Base-by-base conservation (phyloP, 1,140 invertebrate species). In the Liolophura sinensis region DNA sequence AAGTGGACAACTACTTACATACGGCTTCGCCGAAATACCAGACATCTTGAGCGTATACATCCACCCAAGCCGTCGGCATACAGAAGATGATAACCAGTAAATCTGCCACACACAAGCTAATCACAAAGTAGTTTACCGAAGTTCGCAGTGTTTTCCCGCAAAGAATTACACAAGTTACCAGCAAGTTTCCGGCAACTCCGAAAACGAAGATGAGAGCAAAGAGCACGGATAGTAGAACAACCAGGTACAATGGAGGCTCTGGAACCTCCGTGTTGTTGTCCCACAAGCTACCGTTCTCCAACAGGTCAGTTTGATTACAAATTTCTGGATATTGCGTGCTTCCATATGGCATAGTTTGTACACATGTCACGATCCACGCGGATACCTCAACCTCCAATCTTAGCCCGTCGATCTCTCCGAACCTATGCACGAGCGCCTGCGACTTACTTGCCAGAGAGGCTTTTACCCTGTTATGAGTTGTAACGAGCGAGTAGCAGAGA, bases 61-160 rank as follows among this genome's bases (percentile, higher is more conserved):
- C 92, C 12, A 93, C 88, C n/a, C 95, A 85, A 0, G 92, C 93
- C 66, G 94, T 92, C 0, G 93, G 93, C 86, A 94, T 91, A 74
- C 92, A 94, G 75, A 95, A 91, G 0, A 95, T 89, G 6, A 92
- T 92, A 22, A 94, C 87, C 12, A 95, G 84, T 51, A 95, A 89
- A 82, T 94, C 93, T 40, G 80, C 80, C 25, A 83, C 66, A 64
- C 82, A 90, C 87, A 94, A 85, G 84, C 94, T 94, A 16, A 93
- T 85, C 40, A 94, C 86, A 81, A 93, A 93, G 4, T 93, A 89
- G 78, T 93, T 93, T 12, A 92, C 93, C 5, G 93, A 91, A 0
- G 92, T 93, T 62, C 92, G 87, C 92, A 94, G 93, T 1, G 70
- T 67, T 20, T 71, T 69, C 50, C 67, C 73, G 24, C 55, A 56